Base-by-base conservation (phyloP, 2,797 vertebrate genomes). In the Intellagama lesueurii region DNA sequence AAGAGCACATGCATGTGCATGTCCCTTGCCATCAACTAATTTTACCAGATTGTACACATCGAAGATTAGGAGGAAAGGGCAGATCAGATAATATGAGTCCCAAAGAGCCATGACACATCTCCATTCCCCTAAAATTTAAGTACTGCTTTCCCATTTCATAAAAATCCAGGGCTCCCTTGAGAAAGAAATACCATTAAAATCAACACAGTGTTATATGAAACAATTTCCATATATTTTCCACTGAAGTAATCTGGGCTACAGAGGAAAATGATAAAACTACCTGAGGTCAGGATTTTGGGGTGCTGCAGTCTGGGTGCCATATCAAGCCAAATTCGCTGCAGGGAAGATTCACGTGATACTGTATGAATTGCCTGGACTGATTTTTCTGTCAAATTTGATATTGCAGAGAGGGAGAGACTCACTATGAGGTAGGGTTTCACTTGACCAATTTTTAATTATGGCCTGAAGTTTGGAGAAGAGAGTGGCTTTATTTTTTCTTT, bases 361-460 rank as follows among this genome's bases (percentile, higher is more conserved):
- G 16, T n/a, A 73, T 81, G 82, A 69, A 17, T 64, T 40, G 70
- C 40, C 44, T 52, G 44, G 76, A 60, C 44, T 69, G 85, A 60
- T 87, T 69, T 24, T 24, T 56, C 60, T 28, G 87, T 52, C 9
- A 17, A 72, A n/a, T 32, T 47, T 78, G 85, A 79, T n/a, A 47
- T 19, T 77, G 35, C 40, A 72, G 52, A 66, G 28, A 84, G n/a
- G 35, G 70, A 73, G 81, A 72, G 22, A 52, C 81, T 80, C 11
- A 24, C 22, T 80, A 60, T 83, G 89, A 90, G 89, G 86, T 87
- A 87, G 86, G 89, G 56, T 47, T 78, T 32, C 89, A 83, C 89
- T 64, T 28, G 73, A 49, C 81, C 85, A 83, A 30, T 60, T 83
- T 52, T 77, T 32, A 77, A 82, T 60, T 87, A 87, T 78, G 72